These are phyloP conservation scores for Bombyx huttoni DNA, from an alignment of 2,888 invertebrate genomes.

Conservation along the genomic window DNA sequence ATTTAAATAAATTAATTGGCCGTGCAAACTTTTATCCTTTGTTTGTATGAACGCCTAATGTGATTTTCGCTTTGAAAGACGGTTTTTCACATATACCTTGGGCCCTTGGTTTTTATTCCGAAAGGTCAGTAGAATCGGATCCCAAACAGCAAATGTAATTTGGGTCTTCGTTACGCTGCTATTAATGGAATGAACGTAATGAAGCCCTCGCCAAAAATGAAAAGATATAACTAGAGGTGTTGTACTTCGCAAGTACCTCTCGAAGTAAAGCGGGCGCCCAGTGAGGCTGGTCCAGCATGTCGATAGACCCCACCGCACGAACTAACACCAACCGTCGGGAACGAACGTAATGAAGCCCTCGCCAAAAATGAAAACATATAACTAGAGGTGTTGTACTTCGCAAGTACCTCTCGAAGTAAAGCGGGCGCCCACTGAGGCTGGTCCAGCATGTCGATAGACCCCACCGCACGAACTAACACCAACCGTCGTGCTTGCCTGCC, in stretches of 20 bases:
- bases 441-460: slow-evolving; percentile 21
- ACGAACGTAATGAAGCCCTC: neutral
- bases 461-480: slow-evolving; percentile 24
- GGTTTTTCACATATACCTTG: neutral
- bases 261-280: neutral
- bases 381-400: neutral
- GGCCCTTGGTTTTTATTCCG: neutral
- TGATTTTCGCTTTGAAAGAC: neutral
- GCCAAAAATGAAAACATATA: no score
- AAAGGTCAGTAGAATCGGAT: neutral
- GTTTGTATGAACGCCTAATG: neutral
- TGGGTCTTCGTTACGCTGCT: neutral
- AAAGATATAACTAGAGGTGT: neutral
- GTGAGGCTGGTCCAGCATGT: slow-evolving; percentile 18
- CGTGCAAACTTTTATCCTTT: neutral
- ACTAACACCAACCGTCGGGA: slow-evolving; percentile 23
- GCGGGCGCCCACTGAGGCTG: neutral
- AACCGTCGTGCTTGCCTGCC: slow-evolving; percentile 18
- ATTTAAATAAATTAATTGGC: neutral
- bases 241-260: neutral
- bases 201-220: neutral
- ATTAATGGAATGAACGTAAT: neutral
- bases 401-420: neutral
- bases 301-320: slow-evolving; percentile 15
- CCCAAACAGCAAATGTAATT: neutral